Conservation (phyloP, 2,888 invertebrate species). For the Pemphredon lugubris region DNA sequence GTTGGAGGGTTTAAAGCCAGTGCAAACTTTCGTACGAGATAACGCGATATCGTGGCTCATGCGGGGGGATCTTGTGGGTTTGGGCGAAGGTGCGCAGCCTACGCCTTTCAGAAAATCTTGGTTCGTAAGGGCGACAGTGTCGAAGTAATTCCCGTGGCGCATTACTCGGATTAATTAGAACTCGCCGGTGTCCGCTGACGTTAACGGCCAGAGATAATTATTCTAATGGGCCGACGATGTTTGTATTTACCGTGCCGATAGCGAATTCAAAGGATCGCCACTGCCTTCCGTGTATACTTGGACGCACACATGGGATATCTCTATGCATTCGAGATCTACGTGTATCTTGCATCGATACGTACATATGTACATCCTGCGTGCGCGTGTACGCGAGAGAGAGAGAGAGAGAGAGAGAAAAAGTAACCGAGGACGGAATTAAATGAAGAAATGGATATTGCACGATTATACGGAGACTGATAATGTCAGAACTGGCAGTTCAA, state of each 20-base stretch:
- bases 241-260: constrained; percentile 67
- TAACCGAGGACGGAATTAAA: too few species aligned
- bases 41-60: not conserved
- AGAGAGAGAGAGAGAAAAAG: too few species aligned
- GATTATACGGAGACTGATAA: too few species aligned
- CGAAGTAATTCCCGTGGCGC: constrained; percentile 54
- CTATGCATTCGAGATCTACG: not conserved
- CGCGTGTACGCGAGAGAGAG: too few species aligned
- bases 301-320: constrained; percentile 32
- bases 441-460: too few species aligned
- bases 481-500: too few species aligned
- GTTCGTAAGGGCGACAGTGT: constrained; percentile 22
- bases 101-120: too few species aligned
- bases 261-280: constrained; percentile 65
- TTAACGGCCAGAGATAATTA: constrained; percentile 68
- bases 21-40: not conserved
- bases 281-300: constrained; percentile 53
- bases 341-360: not conserved
- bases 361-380: not conserved
- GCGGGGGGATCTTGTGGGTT: too few species aligned
- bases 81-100: too few species aligned
- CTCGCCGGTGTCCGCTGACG: constrained; percentile 33
- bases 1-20: not conserved
- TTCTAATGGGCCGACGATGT: constrained; percentile 71
- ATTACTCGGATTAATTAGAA: constrained; percentile 65